phyloP scores from a whole-genome alignment of 2,888 invertebrate species.

The Bruchidius siliquastri region DNA sequence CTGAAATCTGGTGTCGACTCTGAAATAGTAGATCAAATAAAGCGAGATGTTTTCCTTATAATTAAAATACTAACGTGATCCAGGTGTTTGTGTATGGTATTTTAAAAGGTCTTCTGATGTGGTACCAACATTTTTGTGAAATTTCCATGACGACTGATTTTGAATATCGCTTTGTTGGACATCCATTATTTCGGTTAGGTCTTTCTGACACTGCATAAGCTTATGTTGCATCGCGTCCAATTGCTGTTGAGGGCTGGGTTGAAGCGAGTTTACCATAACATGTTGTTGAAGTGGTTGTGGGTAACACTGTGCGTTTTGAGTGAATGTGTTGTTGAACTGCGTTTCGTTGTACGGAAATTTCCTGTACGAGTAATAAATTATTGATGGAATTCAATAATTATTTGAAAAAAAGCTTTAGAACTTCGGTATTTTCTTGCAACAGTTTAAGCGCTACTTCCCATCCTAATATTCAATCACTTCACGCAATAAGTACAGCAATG shows the following conservation, averaged over 20 bases:
- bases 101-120: background rate
- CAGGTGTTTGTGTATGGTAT: background rate
- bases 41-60: background rate
- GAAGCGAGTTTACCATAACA: background rate
- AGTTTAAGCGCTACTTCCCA: too few relatives aligned
- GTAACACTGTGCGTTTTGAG: background rate
- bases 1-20: constrained; percentile 17
- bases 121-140: background rate
- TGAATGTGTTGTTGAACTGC: background rate
- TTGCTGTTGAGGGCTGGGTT: background rate
- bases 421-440: too few relatives aligned
- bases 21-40: constrained; percentile 12
- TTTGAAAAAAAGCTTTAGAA: too few relatives aligned
- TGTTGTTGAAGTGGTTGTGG: background rate
- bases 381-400: too few relatives aligned
- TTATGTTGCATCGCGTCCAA: background rate
- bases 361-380: background rate
- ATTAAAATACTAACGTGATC: background rate
- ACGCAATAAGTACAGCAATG: too few relatives aligned
- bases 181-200: background rate
- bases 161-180: background rate
- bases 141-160: background rate
- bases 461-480: too few relatives aligned
- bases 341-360: background rate
- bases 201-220: background rate